Conservation (phyloP, 2,797 vertebrate species). For the Propithecus perrieri region DNA sequence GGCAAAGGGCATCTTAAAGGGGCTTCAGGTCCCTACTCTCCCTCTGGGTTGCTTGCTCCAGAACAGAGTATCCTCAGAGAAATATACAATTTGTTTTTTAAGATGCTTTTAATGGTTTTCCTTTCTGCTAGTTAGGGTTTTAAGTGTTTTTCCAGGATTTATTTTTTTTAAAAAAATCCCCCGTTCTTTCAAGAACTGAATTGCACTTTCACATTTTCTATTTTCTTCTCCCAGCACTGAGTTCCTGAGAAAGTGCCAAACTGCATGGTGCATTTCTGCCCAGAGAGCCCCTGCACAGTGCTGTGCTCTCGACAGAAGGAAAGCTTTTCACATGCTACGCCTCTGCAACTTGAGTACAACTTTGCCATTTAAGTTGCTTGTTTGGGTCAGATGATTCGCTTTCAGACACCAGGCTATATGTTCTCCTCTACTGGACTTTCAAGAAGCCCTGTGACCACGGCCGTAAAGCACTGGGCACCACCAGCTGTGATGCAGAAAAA, state of each 20-base stretch:
- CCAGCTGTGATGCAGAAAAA: background rate
- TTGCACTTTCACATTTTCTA: background rate
- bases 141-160: background rate
- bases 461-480: background rate
- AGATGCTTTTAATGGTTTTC: background rate
- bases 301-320: background rate
- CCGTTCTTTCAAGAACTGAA: background rate
- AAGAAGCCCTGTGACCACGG: background rate
- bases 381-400: background rate
- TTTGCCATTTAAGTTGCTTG: background rate
- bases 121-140: background rate
- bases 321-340: background rate
- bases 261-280: background rate
- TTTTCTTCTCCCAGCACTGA: background rate
- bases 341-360: background rate
- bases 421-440: background rate
- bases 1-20: background rate
- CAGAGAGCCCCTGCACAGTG: rapidly evolving
- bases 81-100: background rate
- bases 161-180: too few species aligned
- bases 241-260: background rate
- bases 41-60: background rate
- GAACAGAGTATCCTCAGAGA: background rate
- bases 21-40: background rate
- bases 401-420: background rate